phyloP scores from a whole-genome alignment of 23 tunicate species.

The Halocynthia aurantium region DNA sequence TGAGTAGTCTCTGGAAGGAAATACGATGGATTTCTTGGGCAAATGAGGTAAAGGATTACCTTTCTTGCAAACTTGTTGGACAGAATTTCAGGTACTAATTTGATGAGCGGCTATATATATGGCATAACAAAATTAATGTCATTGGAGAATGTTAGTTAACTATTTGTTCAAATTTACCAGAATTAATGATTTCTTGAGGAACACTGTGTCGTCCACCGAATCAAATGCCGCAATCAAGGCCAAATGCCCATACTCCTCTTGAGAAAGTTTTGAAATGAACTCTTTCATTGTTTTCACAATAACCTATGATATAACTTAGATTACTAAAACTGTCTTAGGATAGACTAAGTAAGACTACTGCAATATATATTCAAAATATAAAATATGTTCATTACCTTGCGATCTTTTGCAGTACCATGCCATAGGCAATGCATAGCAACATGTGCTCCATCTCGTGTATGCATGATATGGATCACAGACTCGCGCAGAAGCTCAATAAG shows the following conservation, averaged over 20 bases:
- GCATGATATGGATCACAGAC: conserved; percentile 92
- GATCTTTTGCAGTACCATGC: conserved; percentile 92
- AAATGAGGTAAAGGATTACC: conserved; percentile 63
- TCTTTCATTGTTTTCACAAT: conserved; percentile 95
- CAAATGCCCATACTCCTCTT: conserved; percentile 84
- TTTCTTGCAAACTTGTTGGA: conserved; percentile 76
- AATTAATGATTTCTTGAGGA: conserved; percentile 58
- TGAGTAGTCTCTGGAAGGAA: conserved; percentile 69
- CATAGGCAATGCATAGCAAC: conserved; percentile 90
- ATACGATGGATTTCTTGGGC: conserved; percentile 64
- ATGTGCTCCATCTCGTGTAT: conserved; percentile 92
- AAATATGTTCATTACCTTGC: conserved; percentile 40
- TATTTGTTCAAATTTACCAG: conserved; percentile 23
- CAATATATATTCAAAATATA: not conserved
- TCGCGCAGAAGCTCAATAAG: conserved; percentile 86
- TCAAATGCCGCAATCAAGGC: conserved; percentile 76
- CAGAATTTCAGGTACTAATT: conserved; percentile 38
- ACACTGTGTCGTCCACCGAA: conserved; percentile 93
- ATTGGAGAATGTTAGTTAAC: not conserved
- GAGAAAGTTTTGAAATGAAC: conserved; percentile 58
- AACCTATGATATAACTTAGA: conserved; percentile 26
- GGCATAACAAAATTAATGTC: not conserved
- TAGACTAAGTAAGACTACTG: too few species aligned
- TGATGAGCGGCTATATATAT: conserved; percentile 50
- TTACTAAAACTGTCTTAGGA: too few species aligned